Evolutionary conservation across 2,113 vertebrate species (phyloP).

Genomic region (Tetraodon nigroviridis): DNA sequence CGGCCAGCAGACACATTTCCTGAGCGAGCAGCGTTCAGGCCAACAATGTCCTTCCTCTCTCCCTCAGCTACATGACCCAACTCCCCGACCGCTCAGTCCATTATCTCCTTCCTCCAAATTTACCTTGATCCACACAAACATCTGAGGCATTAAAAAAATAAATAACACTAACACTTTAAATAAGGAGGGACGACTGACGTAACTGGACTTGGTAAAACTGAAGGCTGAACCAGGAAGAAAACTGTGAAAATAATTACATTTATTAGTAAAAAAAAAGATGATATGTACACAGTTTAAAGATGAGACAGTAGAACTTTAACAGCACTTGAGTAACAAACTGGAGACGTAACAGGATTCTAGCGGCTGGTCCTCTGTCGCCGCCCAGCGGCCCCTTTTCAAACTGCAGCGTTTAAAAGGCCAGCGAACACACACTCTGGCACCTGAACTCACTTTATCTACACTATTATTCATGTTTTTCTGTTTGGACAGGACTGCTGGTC

Average conservation of each 20-base stretch:
- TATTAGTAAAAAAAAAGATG: no score
- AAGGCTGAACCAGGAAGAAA: neutral
- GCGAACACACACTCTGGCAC: no score
- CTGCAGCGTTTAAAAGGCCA: no score
- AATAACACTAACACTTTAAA: no score
- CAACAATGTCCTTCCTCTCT: conserved; percentile 41
- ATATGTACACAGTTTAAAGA: no score
- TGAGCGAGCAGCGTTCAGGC: conserved; percentile 8
- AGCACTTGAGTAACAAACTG: no score
- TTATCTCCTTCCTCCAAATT: conserved; percentile 48
- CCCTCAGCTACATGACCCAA: conserved; percentile 10
- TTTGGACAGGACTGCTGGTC: no score
- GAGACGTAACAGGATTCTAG: neutral
- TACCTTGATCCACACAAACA: conserved; percentile 34
- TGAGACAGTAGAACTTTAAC: no score
- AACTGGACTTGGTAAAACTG: no score
- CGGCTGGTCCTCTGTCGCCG: conserved; percentile 21
- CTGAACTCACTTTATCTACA: no score
- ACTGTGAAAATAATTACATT: neutral
- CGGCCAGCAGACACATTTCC: conserved; percentile 44
- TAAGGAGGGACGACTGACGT: no score
- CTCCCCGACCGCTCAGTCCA: conserved; percentile 35
- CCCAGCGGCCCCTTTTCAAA: conserved; percentile 12
- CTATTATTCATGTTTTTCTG: no score
- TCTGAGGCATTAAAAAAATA: conserved; percentile 21